Conservation (phyloP, 2,888 invertebrate species). For the Alcis repandata region DNA sequence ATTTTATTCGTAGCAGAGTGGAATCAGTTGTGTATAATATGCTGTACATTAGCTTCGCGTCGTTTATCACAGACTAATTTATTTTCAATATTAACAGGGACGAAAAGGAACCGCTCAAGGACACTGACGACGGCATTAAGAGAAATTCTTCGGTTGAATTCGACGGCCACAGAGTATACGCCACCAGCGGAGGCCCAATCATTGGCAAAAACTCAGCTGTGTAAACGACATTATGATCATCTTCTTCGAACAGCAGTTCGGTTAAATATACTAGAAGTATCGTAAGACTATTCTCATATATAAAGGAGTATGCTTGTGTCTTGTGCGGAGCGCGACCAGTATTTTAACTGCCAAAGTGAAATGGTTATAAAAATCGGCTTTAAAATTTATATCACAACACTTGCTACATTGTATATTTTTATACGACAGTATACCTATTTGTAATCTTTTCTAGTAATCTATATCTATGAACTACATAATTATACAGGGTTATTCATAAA, state of each 20-base stretch:
- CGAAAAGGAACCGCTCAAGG: constrained; percentile 93
- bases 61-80: constrained; percentile 14
- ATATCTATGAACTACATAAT: constrained; percentile 6
- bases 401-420: constrained; percentile 56
- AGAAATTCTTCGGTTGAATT: constrained; percentile 93
- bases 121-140: constrained; percentile 89
- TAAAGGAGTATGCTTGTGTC: constrained; percentile 69
- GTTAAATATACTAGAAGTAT: constrained; percentile 11
- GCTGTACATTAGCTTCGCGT: constrained; percentile 44
- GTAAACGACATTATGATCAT: constrained; percentile 64
- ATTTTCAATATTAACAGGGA: constrained; percentile 81
- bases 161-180: constrained; percentile 93
- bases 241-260: constrained; percentile 10
- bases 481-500: too few relatives aligned
- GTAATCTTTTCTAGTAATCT: constrained; percentile 37
- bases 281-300: constrained; percentile 21
- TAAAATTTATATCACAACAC: constrained; percentile 58
- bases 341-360: constrained; percentile 81
- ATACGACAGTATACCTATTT: constrained; percentile 41
- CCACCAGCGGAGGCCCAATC: constrained; percentile 93
- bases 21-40: constrained; percentile 23
- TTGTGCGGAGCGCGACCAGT: constrained; percentile 80
- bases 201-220: constrained; percentile 97
- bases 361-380: constrained; percentile 71
- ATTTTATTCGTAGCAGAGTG: constrained; percentile 14